These are phyloP conservation scores for Eulemur rubriventer DNA, from an alignment of 2,797 vertebrate species.

Conservation along the genomic window DNA sequence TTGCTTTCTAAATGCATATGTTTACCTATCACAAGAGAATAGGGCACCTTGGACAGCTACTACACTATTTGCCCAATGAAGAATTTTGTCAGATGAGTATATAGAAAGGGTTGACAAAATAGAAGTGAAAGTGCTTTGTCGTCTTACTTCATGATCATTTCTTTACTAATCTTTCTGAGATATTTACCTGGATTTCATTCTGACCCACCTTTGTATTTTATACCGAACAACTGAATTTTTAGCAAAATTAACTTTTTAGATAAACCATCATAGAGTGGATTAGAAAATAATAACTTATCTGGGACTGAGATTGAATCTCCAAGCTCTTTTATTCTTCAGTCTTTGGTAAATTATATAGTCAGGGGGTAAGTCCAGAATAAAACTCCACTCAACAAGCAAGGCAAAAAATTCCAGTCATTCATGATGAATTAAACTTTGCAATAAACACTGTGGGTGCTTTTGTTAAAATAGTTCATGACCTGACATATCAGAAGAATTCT, in stretches of 20 bases:
- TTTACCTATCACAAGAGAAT: conserved; percentile 21
- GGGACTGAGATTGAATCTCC: not conserved
- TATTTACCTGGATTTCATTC: not conserved
- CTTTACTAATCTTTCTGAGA: conserved; percentile 20
- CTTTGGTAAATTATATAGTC: conserved; percentile 42
- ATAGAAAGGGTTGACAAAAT: conserved; percentile 8
- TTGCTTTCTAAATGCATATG: not conserved
- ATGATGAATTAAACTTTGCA: conserved; percentile 48
- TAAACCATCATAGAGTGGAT: not conserved
- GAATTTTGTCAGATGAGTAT: not conserved
- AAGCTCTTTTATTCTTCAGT: conserved; percentile 39
- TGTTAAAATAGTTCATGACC: conserved; percentile 54
- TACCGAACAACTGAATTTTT: conserved; percentile 23
- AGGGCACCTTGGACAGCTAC: conserved; percentile 66
- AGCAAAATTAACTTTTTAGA: conserved; percentile 6
- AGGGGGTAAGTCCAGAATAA: conserved; percentile 31
- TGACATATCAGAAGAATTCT: not conserved
- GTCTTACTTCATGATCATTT: not conserved
- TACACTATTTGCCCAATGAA: conserved; percentile 17
- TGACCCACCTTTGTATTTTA: not conserved
- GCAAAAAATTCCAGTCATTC: conserved; percentile 62
- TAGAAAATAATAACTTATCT: conserved; percentile 25
- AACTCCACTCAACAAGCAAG: conserved; percentile 31
- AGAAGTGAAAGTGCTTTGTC: not conserved
- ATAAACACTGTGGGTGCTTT: conserved; percentile 3